Evolutionary conservation across 2,113 vertebrate species (phyloP).

Genomic region (Phylloscopus whistleri): DNA sequence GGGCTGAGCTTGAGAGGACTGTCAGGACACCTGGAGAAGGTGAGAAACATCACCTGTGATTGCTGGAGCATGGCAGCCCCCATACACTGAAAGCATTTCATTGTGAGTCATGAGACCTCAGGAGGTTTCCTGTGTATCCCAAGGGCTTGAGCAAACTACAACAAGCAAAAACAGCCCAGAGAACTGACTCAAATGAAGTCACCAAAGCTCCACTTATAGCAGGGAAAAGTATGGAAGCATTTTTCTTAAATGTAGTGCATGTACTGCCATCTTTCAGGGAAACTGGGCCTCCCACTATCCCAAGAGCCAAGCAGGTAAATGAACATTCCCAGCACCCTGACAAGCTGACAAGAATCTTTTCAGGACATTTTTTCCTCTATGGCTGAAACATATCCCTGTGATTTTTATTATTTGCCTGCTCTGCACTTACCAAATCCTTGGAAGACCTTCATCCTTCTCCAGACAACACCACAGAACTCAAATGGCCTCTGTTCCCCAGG

Average conservation of each 20-base stretch:
- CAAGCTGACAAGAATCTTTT: not conserved
- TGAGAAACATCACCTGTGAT: not conserved
- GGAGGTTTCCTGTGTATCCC: not conserved
- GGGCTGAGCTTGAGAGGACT: not conserved
- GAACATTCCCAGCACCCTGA: not conserved
- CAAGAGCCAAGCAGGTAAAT: not conserved
- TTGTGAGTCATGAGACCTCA: accelerated
- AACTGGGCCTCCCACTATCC: not conserved
- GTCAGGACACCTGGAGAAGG: not conserved
- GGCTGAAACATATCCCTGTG: not conserved
- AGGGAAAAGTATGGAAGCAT: not conserved
- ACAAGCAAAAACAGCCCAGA: not conserved
- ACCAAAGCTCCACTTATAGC: not conserved
- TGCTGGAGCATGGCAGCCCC: not conserved
- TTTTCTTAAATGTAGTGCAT: not conserved
- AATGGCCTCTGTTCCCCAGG: accelerated
- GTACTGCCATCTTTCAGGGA: not conserved
- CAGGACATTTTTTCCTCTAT: not conserved
- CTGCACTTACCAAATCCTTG: not conserved
- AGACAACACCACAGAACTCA: not conserved
- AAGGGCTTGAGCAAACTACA: not conserved
- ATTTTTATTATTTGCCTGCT: not conserved
- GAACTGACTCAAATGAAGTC: not conserved
- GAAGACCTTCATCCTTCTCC: not conserved
- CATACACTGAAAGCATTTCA: not conserved